phyloP scores from a whole-genome alignment of 2,113 vertebrate species.

The Herpailurus yagouaroundi region DNA sequence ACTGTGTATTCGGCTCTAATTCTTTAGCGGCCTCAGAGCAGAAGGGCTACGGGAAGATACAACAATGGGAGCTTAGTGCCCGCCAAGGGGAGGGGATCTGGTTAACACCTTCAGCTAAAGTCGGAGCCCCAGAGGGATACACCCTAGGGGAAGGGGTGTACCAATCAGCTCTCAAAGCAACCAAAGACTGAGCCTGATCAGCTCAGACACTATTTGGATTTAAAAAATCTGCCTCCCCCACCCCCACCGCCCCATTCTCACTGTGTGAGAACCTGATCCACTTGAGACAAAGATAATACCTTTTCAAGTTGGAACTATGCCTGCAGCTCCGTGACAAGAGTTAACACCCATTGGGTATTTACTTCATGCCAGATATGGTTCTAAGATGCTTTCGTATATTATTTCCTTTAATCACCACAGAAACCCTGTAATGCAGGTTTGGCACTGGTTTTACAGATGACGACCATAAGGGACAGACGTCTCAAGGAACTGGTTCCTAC shows the following conservation, averaged over 20 bases:
- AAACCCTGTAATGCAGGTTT: background rate
- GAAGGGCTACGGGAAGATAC: background rate
- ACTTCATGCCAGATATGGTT: no score
- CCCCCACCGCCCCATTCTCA: background rate
- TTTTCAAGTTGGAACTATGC: background rate
- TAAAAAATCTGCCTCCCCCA: background rate
- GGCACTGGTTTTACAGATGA: background rate
- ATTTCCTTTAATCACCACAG: background rate
- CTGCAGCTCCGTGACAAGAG: background rate
- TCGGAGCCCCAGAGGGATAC: background rate
- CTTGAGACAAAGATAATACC: background rate
- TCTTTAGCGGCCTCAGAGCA: background rate
- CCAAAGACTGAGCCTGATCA: background rate
- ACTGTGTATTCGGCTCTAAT: background rate
- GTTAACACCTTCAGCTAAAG: background rate
- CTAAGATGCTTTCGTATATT: background rate
- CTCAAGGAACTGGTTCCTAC: background rate
- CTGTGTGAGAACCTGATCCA: background rate
- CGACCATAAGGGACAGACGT: background rate
- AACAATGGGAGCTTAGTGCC: background rate
- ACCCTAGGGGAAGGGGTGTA: background rate
- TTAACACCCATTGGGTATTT: background rate
- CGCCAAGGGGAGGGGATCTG: background rate
- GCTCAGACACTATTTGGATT: background rate
- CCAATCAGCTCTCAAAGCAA: background rate